Base-by-base conservation (phyloP, 2,797 vertebrate species). In the Neosilurus hyrtlii region DNA sequence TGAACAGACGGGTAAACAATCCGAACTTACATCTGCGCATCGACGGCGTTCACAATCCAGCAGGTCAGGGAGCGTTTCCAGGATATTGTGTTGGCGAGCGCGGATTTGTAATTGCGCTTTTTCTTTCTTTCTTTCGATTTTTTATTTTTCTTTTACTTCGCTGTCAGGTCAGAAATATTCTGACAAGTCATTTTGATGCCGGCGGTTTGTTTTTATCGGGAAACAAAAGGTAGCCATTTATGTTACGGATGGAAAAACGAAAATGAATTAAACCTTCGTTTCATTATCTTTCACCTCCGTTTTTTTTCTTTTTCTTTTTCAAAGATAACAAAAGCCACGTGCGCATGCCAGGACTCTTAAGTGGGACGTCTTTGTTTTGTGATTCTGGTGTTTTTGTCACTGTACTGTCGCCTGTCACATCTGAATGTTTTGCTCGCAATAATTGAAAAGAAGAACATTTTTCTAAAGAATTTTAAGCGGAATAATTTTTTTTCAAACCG, bases 81-180 rank as follows among this genome's bases (percentile, higher is more conserved):
- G n/a, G 75, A 62, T 51, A 78, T 61, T 22, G 74, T 57, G 37
- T 15, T 51, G 51, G 24, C 22, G 52, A 82, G 66, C 57, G 56
- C 20, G 57, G 12, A 70, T 24, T 35, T 35, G 52, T 76, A 49
- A 78, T 76, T 70, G 16, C 26, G 3, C 18, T 20, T 14, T 18
- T 26, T 24, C 30, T 63, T 30, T 22, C 22, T 56, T 56, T 67
- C 14, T 59, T 59, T 59, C 1, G 4, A 18, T 57, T 16, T 57
- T 59, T 59, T 59, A 0, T 22, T 16, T 57, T 59, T n/a, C 16
- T 73, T 74, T 35, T 11, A 20, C 16, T 57, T 37, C 30, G 12
- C 30, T 43, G 73, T 75, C 73, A 59, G 73, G 73, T 75, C 73
- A 75, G 9, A 75, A 75, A 75, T 75, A 61, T 59, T 59, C 56